Percentiles rank a stretch among this genome's conserved stretches.
Conservation (phyloP, 1,140 invertebrate genomes). For the Nasonia longicornis region DNA sequence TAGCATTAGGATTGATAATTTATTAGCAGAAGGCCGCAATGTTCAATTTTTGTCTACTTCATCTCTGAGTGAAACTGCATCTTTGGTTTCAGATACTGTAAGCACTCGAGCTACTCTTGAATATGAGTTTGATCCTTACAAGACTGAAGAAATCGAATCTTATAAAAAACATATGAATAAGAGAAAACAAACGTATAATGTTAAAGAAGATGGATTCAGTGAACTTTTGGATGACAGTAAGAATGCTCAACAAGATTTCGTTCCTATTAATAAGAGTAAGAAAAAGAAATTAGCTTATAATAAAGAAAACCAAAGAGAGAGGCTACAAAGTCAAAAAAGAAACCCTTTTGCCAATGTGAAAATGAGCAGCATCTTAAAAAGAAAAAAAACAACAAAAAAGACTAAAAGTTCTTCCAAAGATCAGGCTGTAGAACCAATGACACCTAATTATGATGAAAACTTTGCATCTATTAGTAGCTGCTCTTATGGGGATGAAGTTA, state of each 20-base stretch:
- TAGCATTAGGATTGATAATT: background rate
- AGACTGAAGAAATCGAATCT: background rate
- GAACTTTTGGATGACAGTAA: constrained; percentile 25
- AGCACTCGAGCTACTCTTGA: background rate
- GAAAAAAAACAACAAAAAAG: constrained; percentile 20
- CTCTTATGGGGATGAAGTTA: background rate
- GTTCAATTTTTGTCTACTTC: background rate
- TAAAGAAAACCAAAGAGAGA: constrained; percentile 25
- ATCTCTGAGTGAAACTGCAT: background rate
- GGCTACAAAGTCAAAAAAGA: constrained; percentile 12
- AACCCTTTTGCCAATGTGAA: constrained; percentile 43
- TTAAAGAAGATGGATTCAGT: constrained; percentile 35
- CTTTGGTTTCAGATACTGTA: background rate
- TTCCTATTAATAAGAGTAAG: constrained; percentile 18
- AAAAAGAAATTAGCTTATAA: constrained; percentile 28
- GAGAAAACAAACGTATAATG: constrained; percentile 50
- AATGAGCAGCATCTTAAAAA: constrained; percentile 45
- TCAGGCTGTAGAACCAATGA: background rate
- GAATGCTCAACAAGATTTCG: background rate
- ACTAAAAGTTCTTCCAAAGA: constrained; percentile 1
- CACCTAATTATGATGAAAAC: constrained; percentile 21
- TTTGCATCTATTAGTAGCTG: background rate
- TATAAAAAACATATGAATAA: constrained; percentile 22
- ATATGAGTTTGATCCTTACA: background rate
- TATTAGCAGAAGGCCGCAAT: background rate